Evolutionary conservation across 2,888 invertebrate species (phyloP), one percentile per base, ranked within the genome.

Genomic region (Eristalinus sepulchralis): DNA sequence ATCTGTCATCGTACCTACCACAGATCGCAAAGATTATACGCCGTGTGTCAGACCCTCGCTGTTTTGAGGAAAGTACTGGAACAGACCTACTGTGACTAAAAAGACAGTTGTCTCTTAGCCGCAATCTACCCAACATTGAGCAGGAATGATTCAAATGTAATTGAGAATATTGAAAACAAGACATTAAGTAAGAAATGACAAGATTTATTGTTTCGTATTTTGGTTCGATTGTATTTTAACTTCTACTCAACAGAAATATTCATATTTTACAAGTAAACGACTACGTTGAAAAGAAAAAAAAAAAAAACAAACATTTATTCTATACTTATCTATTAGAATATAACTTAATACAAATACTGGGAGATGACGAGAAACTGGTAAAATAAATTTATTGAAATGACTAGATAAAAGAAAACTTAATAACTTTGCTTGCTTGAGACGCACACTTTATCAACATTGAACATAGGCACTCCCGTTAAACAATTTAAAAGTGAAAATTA

Each of bases 381-480:
- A 64, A 82, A 57, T 36, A 57, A 34, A 62, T 85, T 82, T 73
- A 78, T 77, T 82, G 73, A 59, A 82, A 82, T 86, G 86, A 86
- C 86, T 86, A 86, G 86, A 86, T 78, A 81, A 73, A 55, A 36
- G 75, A 82, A 78, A 79, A 86, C 83, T 86, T 75, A 83, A 83
- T 83, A 78, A 75, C 68, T 62, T 53, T 24, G 39, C 62, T 68
- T 81, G 33, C 47, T 47, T 47, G 47, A 17, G 47, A 8, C 13
- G 33, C 72, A 34, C 70, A 55, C 63, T 34, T 33, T 5, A 34
- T 57, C 47, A 75, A 79, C 60, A 36, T 72, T 59, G 60, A 83
- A 31, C 59, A 75, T 62, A 79, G 71, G 76, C 71, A 80, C 80
- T 59, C 24, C 17, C 47, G n/a, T 47, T 24, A 31, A 13, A 63